Evolutionary conservation across 2,113 vertebrate genomes (phyloP), one percentile per base, ranked within the genome.

Genomic region (Nicator chloris): DNA sequence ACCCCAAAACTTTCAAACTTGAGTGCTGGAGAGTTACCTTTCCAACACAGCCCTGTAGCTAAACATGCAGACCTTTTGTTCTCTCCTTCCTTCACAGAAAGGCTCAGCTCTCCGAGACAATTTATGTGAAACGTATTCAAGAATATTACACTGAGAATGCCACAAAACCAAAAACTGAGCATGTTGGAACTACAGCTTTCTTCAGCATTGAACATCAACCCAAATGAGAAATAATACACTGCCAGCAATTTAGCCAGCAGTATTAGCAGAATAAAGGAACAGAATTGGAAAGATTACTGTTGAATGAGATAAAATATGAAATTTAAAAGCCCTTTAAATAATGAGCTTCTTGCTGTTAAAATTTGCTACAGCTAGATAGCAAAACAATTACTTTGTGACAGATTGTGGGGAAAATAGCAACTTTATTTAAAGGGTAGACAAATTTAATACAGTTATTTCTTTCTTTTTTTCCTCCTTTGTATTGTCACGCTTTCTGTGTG

Each of bases 291-390:
- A 96, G 79, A 96, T 86, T 92, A 78, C 59, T 77, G 57, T 84
- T 94, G 82, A 88, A 91, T 77, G 87, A 96, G 89, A 96, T 96
- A 94, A 96, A 96, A 95, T 85, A 82, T 85, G 89, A 89, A 92
- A 96, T 96, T 94, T 96, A 86, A 95, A 95, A 97, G 89, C 37
- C 69, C 86, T 93, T 96, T 95, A 93, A 95, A 93, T 96, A 97
- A 97, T 77, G 69, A 96, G 89, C 79, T 97, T 77, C 95, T 96
- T 91, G 82, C 92, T 93, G 94, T 88, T 95, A 95, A 93, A 96
- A 93, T 92, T 96, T 95, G 91, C 84, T 82, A 80, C 59, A 88
- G 91, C 56, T 85, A 93, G 84, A 92, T 86, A 96, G 92, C 70
- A 94, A 93, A 96, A 97, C 84, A 96, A 97, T 97, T 93, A 96